A percentile compares a stretch with the other conserved stretches of the same genome.
These are phyloP conservation scores for Sciurus carolinensis DNA, from an alignment of 2,797 vertebrate species.

Conservation along the genomic window DNA sequence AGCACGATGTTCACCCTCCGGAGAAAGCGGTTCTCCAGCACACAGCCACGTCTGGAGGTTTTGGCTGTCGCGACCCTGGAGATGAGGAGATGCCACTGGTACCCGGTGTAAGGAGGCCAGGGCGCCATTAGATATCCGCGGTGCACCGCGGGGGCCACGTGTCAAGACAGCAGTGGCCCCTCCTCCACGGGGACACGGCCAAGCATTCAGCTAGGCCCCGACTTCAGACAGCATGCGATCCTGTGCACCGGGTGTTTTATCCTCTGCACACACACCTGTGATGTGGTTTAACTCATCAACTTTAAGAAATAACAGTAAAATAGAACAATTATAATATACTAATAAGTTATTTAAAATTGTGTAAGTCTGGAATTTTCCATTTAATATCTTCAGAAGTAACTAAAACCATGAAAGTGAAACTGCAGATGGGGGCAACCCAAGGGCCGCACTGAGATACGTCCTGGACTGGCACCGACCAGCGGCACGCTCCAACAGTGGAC, in stretches of 20 bases:
- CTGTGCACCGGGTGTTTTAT: not conserved
- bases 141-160: not conserved
- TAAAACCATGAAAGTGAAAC: not conserved
- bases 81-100: not conserved
- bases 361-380: not conserved
- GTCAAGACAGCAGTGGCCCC: not conserved
- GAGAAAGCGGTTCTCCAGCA: not conserved
- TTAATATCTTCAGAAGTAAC: not conserved
- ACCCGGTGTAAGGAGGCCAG: not conserved
- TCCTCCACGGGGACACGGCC: not conserved
- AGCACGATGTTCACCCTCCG: not conserved
- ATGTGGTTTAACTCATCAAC: not conserved
- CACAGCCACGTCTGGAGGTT: not conserved
- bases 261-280: not conserved
- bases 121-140: not conserved
- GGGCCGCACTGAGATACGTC: not conserved
- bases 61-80: too few relatives aligned
- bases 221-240: not conserved
- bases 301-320: not conserved
- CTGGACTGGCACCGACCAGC: not conserved
- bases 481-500: not conserved
- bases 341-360: not conserved
- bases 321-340: not conserved
- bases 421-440: not conserved
- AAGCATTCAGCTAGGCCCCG: not conserved